Percentiles rank a stretch among this genome's conserved stretches.
Conservation (phyloP, 2,113 vertebrate genomes). For the Heterocephalus glaber region DNA sequence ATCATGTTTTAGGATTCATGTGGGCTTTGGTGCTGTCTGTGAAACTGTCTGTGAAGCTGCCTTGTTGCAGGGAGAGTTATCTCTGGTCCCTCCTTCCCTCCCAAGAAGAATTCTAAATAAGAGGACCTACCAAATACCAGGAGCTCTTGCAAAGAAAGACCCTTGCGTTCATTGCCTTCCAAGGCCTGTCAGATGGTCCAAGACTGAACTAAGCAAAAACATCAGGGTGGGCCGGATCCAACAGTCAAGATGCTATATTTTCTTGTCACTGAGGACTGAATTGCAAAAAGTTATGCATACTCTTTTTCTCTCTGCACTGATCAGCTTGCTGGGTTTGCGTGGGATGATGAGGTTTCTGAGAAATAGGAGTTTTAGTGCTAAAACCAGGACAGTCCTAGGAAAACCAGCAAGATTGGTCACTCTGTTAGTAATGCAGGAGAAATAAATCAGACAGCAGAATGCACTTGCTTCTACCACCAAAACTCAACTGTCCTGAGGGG, state of each 20-base stretch:
- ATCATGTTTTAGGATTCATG: not conserved
- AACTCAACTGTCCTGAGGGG: not conserved
- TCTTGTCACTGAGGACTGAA: not conserved
- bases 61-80: not conserved
- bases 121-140: not conserved
- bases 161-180: not conserved
- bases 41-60: not conserved
- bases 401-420: not conserved
- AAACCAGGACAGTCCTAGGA: not conserved
- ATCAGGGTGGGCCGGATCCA: not conserved
- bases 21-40: not conserved
- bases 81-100: not conserved
- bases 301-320: not conserved
- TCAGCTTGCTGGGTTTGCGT: not conserved
- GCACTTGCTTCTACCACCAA: not conserved
- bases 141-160: not conserved
- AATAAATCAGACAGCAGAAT: not conserved
- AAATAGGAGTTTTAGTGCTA: not conserved
- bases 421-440: not conserved
- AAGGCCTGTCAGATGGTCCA: not conserved
- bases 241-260: not conserved
- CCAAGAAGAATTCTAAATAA: not conserved
- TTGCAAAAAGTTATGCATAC: not conserved
- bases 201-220: not conserved
- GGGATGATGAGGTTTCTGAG: not conserved